phyloP scores from a whole-genome alignment of 2,797 vertebrate species.

The Eleutherodactylus coqui region DNA sequence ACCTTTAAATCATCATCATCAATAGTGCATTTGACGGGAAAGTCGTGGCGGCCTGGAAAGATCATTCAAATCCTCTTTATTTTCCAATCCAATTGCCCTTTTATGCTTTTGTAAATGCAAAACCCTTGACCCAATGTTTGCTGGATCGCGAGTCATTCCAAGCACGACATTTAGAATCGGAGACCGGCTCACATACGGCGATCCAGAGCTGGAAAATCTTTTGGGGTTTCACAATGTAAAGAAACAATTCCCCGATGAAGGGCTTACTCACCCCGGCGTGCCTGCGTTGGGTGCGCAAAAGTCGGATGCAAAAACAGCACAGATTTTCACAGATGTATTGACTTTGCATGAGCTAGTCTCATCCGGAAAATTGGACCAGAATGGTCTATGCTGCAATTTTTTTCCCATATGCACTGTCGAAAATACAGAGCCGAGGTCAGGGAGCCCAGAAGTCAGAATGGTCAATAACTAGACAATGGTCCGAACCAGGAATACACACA shows the following conservation, averaged over 20 bases:
- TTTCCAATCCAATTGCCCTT: slow-evolving; percentile 28
- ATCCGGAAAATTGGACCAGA: too few relatives aligned
- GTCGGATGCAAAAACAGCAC: too few relatives aligned
- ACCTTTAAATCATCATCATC: slow-evolving; percentile 55
- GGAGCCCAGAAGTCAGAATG: too few relatives aligned
- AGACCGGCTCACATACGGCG: neutral
- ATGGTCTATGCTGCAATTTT: too few relatives aligned
- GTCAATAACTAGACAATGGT: too few relatives aligned
- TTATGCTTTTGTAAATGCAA: slow-evolving; percentile 16
- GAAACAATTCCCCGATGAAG: neutral
- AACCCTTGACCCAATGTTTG: slow-evolving; percentile 24
- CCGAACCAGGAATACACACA: too few relatives aligned
- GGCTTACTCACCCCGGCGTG: too few relatives aligned
- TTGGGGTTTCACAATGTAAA: neutral
- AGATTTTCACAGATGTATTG: too few relatives aligned
- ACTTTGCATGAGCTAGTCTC: too few relatives aligned
- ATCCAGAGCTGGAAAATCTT: neutral
- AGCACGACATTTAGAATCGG: neutral
- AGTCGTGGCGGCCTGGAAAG: neutral
- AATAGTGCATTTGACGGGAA: slow-evolving; percentile 35
- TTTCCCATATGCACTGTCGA: too few relatives aligned
- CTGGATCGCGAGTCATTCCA: slow-evolving; percentile 4
- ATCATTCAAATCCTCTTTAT: slow-evolving; percentile 9
- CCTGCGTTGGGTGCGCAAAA: too few relatives aligned
- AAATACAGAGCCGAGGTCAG: too few relatives aligned